Evolutionary conservation across 2,797 vertebrate species (phyloP), one percentile per base, ranked within the genome.

Genomic region (Enteromius afrohamiltoni): DNA sequence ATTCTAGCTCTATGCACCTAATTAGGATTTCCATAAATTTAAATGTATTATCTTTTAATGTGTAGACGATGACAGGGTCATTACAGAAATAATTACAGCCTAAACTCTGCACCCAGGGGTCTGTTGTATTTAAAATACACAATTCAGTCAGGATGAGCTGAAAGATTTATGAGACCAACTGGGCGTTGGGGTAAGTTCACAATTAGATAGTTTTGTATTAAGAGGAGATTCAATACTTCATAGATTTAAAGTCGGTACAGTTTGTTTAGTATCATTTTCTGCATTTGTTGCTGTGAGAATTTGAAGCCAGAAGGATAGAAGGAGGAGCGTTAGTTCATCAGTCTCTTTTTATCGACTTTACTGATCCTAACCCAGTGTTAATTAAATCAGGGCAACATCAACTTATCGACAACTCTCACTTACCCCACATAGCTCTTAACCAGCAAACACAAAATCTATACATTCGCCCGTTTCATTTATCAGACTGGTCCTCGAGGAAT

Each of bases 11-110:
- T 85, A 89, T 90, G 90, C 85, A 88, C 90, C 90, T 92, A 93
- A 94, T 94, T 91, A 92, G 89, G 92, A 93, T 93, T 95, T 94
- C 89, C 92, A 92, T 93, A 92, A 89, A 94, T 94, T 92, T 92
- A 86, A 91, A 94, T 93, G 88, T 83, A 91, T 94, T 93, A 93
- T 91, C 88, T 90, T 90, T 92, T 92, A 85, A 92, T 92, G 88
- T 91, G 91, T 92, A 92, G 90, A 92, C 90, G 91, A 89, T 91
- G 91, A 87, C 88, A 88, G 90, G 90, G 92, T 94, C 91, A 93
- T 94, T 93, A 93, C 89, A 88, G 89, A 85, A 86, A 89, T 92
- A 93, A 94, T 93, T 92, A 91, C 88, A 86, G 87, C 89, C 91
- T 90, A 87, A 93, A 93, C 87, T 88, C 88, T 37, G 62, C 83